Percentiles rank a stretch among this genome's conserved stretches.
These are phyloP conservation scores for Patiria pectinifera DNA, from an alignment of 53 echinoderm and acorn worm species.

Conservation along the genomic window DNA sequence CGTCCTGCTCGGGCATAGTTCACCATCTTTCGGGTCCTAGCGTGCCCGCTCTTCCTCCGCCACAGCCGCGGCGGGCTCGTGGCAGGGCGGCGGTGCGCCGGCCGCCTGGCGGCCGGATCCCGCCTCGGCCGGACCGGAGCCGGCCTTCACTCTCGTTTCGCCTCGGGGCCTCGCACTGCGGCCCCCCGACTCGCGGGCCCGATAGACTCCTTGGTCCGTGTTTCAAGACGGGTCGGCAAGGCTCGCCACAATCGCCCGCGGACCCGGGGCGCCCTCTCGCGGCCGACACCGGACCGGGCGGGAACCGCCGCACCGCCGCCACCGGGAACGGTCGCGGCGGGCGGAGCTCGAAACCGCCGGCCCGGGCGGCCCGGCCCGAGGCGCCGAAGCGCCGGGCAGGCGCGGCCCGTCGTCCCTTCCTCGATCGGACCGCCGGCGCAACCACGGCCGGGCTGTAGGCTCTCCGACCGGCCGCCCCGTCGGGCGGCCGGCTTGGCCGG, in stretches of 20 bases:
- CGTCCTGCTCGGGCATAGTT: too few relatives aligned
- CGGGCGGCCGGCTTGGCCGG: not conserved
- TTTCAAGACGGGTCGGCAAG: slow-evolving; percentile 68
- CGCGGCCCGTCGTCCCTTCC: too few relatives aligned
- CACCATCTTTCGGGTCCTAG: not conserved
- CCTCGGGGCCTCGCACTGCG: slow-evolving; percentile 63
- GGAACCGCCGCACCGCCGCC: not conserved
- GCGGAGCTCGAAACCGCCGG: not conserved
- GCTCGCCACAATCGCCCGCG: slow-evolving; percentile 30
- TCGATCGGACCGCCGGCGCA: not conserved
- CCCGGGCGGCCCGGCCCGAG: slow-evolving; percentile 33
- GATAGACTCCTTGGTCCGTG: slow-evolving; percentile 57
- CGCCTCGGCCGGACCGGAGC: slow-evolving; percentile 60
- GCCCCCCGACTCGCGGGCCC: slow-evolving; percentile 72
- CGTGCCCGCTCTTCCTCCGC: slow-evolving; percentile 76
- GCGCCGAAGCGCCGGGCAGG: not conserved
- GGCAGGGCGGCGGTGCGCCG: slow-evolving; percentile 79
- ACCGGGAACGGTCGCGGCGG: too few relatives aligned
- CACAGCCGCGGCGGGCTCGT: slow-evolving; percentile 56
- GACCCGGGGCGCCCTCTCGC: not conserved
- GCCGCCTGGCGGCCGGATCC: slow-evolving; percentile 58
- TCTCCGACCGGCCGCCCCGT: not conserved
- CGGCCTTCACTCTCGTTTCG: slow-evolving; percentile 85
- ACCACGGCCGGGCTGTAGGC: slow-evolving; percentile 2
- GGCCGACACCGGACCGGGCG: not conserved